Evolutionary conservation across 2,888 invertebrate genomes (phyloP).

Genomic region (Orchestes rusci): DNA sequence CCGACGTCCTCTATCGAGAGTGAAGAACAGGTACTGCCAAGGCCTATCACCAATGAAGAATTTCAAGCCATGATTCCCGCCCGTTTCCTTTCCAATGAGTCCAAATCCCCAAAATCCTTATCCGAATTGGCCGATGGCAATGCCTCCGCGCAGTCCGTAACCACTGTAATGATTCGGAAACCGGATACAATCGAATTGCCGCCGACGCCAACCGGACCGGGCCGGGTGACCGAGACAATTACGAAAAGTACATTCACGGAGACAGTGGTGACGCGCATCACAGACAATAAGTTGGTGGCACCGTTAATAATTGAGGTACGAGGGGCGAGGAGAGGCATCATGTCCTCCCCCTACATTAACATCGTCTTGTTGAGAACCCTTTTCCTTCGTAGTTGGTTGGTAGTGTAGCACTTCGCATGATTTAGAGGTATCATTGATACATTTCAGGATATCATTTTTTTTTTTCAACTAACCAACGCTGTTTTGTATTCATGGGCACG

Average conservation of each 20-base stretch:
- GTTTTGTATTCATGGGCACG: too few relatives aligned
- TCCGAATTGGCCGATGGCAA: constrained; percentile 35
- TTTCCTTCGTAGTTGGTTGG: constrained; percentile 21
- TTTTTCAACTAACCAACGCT: too few relatives aligned
- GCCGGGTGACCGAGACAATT: constrained; percentile 88
- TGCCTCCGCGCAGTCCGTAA: constrained; percentile 44
- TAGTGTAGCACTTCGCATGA: constrained; percentile 11
- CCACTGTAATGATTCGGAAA: constrained; percentile 82
- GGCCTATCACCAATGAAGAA: constrained; percentile 88
- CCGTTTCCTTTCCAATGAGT: constrained; percentile 62
- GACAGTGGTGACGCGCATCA: constrained; percentile 89
- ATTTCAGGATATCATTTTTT: too few relatives aligned
- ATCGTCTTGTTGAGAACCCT: not conserved
- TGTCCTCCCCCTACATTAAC: constrained; percentile 15
- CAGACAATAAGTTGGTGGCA: constrained; percentile 82
- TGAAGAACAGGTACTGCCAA: constrained; percentile 53
- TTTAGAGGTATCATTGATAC: too few relatives aligned
- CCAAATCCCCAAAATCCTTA: constrained; percentile 13
- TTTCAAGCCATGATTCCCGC: constrained; percentile 93
- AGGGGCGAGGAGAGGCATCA: constrained; percentile 30
- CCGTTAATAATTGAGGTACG: constrained; percentile 86
- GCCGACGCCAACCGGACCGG: constrained; percentile 75
- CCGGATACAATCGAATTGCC: constrained; percentile 49
- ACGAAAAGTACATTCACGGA: constrained; percentile 94
- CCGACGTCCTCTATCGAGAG: constrained; percentile 49